Base-by-base conservation (phyloP, 2,797 vertebrate genomes). In the Rhinoraja longicauda region DNA sequence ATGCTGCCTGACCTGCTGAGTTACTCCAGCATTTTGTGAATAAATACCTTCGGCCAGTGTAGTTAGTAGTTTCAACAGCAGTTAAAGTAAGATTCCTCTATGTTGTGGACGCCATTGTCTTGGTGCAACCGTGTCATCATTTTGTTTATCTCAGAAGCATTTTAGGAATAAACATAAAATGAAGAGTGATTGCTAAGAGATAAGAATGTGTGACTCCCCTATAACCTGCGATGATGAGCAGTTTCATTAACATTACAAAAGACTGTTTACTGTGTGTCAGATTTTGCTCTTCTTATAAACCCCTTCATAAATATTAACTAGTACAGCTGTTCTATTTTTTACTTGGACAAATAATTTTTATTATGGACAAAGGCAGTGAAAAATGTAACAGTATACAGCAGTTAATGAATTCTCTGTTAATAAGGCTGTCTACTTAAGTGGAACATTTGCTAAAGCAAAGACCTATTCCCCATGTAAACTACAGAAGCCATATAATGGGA, bases 291-390 rank as follows among this genome's bases (percentile, higher is more conserved):
- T 29, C 45, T 72, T 90, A 90, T 90, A 70, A 90, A 90, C 88
- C 64, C 32, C 67, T 72, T 90, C 88, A 90, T 90, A 67, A 45
- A 72, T 36, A 45, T 73, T 73, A 73, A 91, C 53, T 70, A 91
- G 90, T 72, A 72, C 64, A 91, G 70, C 53, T 72, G 36, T 53
- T 67, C 90, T 73, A 26, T 70, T 70, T 39, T 91, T 91, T 91
- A 53, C 70, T 91, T 91, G 70, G 90, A 73, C n/a, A 88, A 53
- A 53, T 72, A 73, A 53, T 73, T 91, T 91, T 91, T 91, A 91
- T 73, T 53, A 91, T 91, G 90, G 36, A 45, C 10, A 73, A 73
- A 91, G 70, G 39, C 39, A 91, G 21, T 91, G 39, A 32, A 91
- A 72, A 91, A 91, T 73, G 39, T 70, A 72, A 29, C 86, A 90